These are phyloP conservation scores for Acestrorhynchus altus DNA, from an alignment of 2,797 vertebrate genomes.

Conservation along the genomic window DNA sequence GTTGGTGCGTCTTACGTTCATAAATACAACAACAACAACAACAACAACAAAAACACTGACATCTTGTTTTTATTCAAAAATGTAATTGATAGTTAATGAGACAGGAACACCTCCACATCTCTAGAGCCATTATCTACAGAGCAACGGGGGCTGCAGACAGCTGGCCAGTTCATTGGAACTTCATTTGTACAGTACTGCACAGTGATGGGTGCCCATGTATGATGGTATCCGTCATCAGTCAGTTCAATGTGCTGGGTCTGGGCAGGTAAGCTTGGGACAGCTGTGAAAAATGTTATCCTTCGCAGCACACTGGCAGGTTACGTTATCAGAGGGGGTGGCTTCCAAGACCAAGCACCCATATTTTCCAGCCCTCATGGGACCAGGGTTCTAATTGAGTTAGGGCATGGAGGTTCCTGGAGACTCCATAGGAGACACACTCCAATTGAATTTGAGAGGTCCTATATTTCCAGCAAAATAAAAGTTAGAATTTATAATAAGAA, in stretches of 20 bases:
- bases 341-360: not conserved
- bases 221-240: constrained; percentile 3
- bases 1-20: not conserved
- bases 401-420: no score
- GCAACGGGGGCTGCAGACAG: not conserved
- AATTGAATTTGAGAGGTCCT: no score
- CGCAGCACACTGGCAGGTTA: not conserved
- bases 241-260: constrained; percentile 12
- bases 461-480: no score
- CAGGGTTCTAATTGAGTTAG: no score
- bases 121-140: not conserved
- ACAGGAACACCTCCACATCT: not conserved
- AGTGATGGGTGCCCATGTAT: not conserved
- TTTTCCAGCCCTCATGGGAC: no score
- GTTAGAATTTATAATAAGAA: no score
- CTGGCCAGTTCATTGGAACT: not conserved
- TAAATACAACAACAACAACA: no score
- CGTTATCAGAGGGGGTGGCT: no score
- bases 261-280: not conserved
- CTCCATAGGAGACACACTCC: no score
- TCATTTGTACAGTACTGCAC: constrained; percentile 6
- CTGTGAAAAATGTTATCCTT: not conserved
- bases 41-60: not conserved
- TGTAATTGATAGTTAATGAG: constrained; percentile 21
- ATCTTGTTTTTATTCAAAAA: not conserved